Conservation (phyloP, 1,140 invertebrate species). For the Druon quercuslanigerum region DNA sequence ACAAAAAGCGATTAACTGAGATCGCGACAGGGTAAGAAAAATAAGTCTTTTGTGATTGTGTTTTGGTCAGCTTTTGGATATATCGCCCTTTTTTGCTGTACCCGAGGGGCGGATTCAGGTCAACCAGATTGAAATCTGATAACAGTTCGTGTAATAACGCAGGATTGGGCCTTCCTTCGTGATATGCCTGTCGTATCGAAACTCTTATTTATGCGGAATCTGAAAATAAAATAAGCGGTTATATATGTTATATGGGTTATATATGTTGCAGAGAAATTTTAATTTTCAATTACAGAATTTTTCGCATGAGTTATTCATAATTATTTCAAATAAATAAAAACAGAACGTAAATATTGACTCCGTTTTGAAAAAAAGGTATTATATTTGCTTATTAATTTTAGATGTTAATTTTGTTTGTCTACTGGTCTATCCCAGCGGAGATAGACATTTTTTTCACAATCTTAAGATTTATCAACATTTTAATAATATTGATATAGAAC, state of each 20-base stretch:
- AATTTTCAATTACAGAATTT: no score
- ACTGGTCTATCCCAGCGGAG: no score
- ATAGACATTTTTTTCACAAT: no score
- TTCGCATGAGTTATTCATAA: no score
- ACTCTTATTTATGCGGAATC: background rate
- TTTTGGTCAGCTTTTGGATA: constrained; percentile 5
- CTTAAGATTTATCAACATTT: no score
- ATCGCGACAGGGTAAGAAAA: background rate
- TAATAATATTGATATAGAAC: no score
- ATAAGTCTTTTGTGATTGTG: constrained; percentile 8
- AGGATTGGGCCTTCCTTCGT: constrained; percentile 8
- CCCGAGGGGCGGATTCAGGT: background rate
- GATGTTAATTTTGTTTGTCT: no score
- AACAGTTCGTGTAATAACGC: background rate
- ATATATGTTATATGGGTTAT: no score
- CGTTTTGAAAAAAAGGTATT: no score
- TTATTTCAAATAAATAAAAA: no score
- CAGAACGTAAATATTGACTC: no score
- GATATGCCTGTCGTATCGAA: constrained; percentile 13
- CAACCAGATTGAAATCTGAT: background rate
- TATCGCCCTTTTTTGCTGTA: background rate
- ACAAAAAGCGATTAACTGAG: background rate
- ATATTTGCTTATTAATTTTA: no score
- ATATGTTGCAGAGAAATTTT: background rate
- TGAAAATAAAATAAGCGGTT: background rate